Evolutionary conservation across 2,797 vertebrate species (phyloP), one percentile per base, ranked within the genome.

Genomic region (Micromesistius poutassou): DNA sequence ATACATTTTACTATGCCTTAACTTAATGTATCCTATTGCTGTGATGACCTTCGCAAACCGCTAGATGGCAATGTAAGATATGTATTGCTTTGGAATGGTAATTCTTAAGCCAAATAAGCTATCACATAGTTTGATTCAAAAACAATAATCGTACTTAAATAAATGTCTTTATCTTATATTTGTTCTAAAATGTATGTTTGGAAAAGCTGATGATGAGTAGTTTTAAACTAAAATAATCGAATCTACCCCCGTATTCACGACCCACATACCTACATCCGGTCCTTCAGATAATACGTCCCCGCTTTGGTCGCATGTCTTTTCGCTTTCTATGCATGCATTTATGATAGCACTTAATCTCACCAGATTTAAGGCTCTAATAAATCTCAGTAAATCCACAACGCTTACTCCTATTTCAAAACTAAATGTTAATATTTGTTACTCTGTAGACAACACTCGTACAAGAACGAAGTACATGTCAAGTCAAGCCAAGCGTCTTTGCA

Each of bases 391-490:
- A 36, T 1, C 13, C 0, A 19, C 12, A 0, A 8, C 40, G 28
- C 19, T 73, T 7, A 74, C n/a, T 13, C 68, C 19, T 9, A 30
- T 7, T 6, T 30, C 79, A 1, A 22, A 14, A 14, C 30, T n/a
- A 35, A 71, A 2, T 1, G 4, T 33, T 0, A 10, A 0, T 33
- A 0, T 30, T 19, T 0, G 8, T 0, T 62, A 38, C 16, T 74
- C 31, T 0, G 72, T 19, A 5, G 25, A 3, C 75, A 2, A 30
- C 7, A 4, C 16, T 31, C 6, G 31, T 8, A 0, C 6, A 7
- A 35, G 14, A 40, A 30, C 14, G 2, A 78, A 84, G 72, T 77
- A 82, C 74, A 93, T 92, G 92, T 93, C 91, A n/a, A 88, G 81
- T 72, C 55, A 85, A 70, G 73, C 91, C 0, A 92, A 94, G 87